These are phyloP conservation scores for Dynastes tityus DNA, from an alignment of 2,888 invertebrate species.

Conservation along the genomic window DNA sequence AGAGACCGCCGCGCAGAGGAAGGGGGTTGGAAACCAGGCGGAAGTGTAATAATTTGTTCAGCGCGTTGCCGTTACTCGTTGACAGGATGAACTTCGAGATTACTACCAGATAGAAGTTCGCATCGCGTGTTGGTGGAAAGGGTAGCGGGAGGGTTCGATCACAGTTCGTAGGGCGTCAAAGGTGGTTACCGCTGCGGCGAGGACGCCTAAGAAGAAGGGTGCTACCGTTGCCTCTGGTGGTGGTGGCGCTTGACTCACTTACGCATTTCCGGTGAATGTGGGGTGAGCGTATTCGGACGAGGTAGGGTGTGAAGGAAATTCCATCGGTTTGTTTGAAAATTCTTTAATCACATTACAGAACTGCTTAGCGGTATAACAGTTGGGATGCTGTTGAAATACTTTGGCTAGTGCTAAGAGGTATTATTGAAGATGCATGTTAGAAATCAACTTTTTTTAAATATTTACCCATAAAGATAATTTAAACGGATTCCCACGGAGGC, in stretches of 20 bases:
- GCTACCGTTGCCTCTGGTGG: slow-evolving; percentile 45
- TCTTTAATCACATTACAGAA: slow-evolving; percentile 63
- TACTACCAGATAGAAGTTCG: slow-evolving; percentile 58
- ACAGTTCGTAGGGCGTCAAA: slow-evolving; percentile 38
- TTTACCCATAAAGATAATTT: too few species aligned
- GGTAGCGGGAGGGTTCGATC: slow-evolving; percentile 8
- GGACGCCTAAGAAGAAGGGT: slow-evolving; percentile 31
- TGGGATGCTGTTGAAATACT: slow-evolving; percentile 32
- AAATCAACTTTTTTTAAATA: too few species aligned
- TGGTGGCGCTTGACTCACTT: slow-evolving; percentile 67
- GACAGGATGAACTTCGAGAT: slow-evolving; percentile 65
- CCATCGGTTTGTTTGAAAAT: slow-evolving; percentile 60
- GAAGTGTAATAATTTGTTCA: slow-evolving; percentile 67
- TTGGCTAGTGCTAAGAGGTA: slow-evolving; percentile 3
- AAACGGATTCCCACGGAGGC: too few species aligned
- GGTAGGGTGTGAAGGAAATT: slow-evolving; percentile 48
- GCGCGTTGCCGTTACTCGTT: slow-evolving; percentile 60
- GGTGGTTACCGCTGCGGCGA: slow-evolving; percentile 39
- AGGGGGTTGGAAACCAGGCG: slow-evolving; percentile 50
- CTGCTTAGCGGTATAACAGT: slow-evolving; percentile 18
- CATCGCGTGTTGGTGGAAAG: slow-evolving; percentile 35
- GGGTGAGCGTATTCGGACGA: slow-evolving; percentile 57
- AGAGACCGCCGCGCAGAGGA: background rate
- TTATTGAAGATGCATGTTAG: background rate
- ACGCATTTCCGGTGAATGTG: slow-evolving; percentile 65